These are phyloP conservation scores for Apomyelois bistriatella DNA, from an alignment of 2,888 invertebrate species.

Conservation along the genomic window DNA sequence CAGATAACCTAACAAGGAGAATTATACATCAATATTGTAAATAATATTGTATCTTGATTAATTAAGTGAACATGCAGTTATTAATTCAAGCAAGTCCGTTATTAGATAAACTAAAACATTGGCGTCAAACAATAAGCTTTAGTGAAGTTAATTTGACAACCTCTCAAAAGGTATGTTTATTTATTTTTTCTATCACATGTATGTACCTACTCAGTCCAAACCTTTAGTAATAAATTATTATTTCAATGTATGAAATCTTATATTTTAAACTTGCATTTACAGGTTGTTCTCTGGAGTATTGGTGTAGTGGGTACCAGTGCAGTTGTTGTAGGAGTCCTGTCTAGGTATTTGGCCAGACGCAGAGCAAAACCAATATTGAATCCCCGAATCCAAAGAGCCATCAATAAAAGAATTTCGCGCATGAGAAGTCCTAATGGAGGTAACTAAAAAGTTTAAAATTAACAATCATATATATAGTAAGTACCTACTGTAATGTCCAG, in stretches of 20 bases:
- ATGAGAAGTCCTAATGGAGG: slow-evolving; percentile 86
- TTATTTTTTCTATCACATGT: slow-evolving; percentile 7
- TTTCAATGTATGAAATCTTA: too few species aligned
- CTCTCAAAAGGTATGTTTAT: slow-evolving; percentile 83
- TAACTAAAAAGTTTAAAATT: slow-evolving; percentile 25
- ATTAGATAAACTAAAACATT: slow-evolving; percentile 75
- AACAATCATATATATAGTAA: too few species aligned
- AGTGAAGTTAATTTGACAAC: slow-evolving; percentile 80
- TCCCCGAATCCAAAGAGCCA: slow-evolving; percentile 76
- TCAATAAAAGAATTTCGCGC: slow-evolving; percentile 81
- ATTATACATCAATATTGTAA: slow-evolving; percentile 17
- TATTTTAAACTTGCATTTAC: slow-evolving; percentile 11
- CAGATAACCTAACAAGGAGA: slow-evolving; percentile 39
- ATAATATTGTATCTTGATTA: slow-evolving; percentile 9
- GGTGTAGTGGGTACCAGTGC: slow-evolving; percentile 86
- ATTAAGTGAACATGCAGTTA: slow-evolving; percentile 53
- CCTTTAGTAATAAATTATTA: neutral
- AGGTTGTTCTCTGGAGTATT: slow-evolving; percentile 87
- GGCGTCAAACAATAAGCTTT: slow-evolving; percentile 68
- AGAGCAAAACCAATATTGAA: slow-evolving; percentile 83
- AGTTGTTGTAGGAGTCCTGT: slow-evolving; percentile 89
- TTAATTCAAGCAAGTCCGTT: slow-evolving; percentile 79
- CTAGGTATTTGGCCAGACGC: slow-evolving; percentile 87
- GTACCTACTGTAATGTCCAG: too few species aligned
- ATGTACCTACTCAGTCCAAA: neutral